phyloP scores from a whole-genome alignment of 2,888 invertebrate genomes.

The Lysandra coridon region DNA sequence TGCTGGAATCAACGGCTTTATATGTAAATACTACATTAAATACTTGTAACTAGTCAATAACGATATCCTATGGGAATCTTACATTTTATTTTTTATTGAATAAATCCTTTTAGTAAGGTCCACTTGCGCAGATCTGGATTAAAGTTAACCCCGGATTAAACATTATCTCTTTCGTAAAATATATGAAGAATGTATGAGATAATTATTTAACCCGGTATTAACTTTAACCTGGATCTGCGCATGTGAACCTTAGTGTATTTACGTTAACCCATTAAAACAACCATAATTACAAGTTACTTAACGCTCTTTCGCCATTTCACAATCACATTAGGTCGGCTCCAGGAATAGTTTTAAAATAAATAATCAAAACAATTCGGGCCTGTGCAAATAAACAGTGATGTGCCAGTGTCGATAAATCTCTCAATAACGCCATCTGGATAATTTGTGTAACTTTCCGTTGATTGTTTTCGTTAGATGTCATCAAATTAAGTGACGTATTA shows the following conservation, averaged over 20 bases:
- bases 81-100: too few species aligned
- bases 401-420: constrained; percentile 20
- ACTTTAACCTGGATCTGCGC: too few species aligned
- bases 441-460: background rate
- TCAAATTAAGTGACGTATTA: background rate
- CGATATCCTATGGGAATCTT: too few species aligned
- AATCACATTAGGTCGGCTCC: background rate
- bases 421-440: constrained; percentile 5
- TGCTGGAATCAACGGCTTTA: background rate
- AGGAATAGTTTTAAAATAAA: constrained; percentile 22
- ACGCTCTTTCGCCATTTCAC: background rate
- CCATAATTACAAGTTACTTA: background rate
- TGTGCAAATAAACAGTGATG: constrained; percentile 17
- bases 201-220: too few species aligned
- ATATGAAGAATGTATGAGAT: too few species aligned
- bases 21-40: background rate
- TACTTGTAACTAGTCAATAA: background rate
- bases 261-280: background rate
- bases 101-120: too few species aligned
- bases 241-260: too few species aligned
- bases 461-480: background rate
- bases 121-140: too few species aligned
- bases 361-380: constrained; percentile 8
- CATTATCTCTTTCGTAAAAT: too few species aligned
- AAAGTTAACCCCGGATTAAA: too few species aligned